Conservation (phyloP, 1,140 invertebrate species). For the Euwallacea fornicatus region DNA sequence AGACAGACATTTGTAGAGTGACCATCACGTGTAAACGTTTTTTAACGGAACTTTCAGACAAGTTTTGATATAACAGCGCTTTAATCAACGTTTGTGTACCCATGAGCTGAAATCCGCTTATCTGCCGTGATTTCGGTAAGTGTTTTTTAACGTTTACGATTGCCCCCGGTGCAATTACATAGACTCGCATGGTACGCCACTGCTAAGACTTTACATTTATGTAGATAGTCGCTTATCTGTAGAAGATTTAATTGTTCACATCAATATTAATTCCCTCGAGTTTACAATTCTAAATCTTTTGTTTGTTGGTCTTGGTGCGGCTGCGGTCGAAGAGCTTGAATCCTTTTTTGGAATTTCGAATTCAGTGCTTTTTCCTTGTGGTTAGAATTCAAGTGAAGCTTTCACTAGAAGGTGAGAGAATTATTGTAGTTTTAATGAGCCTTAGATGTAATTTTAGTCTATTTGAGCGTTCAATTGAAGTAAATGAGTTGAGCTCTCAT, state of each 20-base stretch:
- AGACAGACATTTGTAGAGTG: too few relatives aligned
- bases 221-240: conserved; percentile 16
- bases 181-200: background rate
- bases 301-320: conserved; percentile 10
- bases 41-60: too few relatives aligned
- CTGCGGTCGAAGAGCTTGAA: background rate
- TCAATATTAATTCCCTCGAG: conserved; percentile 14
- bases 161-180: too few relatives aligned
- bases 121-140: too few relatives aligned
- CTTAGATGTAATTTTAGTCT: background rate
- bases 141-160: too few relatives aligned
- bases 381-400: background rate
- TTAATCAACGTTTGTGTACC: too few relatives aligned
- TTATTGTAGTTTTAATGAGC: background rate
- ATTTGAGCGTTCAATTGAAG: background rate
- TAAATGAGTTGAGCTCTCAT: background rate
- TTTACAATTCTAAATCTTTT: conserved; percentile 13
- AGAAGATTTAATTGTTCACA: conserved; percentile 19
- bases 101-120: too few relatives aligned
- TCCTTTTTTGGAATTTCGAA: background rate
- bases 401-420: conserved; percentile 5
- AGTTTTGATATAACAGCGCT: too few relatives aligned
- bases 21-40: too few relatives aligned
- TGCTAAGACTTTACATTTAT: background rate
- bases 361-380: background rate